These are phyloP conservation scores for Neodontobutis hainanensis DNA, from an alignment of 2,113 vertebrate genomes.

Conservation along the genomic window DNA sequence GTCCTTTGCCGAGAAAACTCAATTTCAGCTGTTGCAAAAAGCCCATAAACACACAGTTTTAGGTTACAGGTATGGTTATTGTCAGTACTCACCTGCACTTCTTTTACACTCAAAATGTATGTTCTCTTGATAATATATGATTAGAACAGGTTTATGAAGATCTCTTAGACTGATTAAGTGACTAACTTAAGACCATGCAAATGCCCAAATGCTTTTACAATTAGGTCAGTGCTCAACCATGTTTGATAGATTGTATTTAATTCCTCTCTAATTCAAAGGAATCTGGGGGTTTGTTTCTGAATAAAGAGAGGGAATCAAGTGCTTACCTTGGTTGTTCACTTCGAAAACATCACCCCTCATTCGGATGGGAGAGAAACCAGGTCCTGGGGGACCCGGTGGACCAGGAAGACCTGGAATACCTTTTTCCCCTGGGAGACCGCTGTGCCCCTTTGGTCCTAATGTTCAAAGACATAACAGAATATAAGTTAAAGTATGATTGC, in stretches of 20 bases:
- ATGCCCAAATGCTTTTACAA: constrained; percentile 32
- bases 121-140: too few species aligned
- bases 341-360: constrained; percentile 86
- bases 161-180: constrained; percentile 20
- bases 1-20: constrained; percentile 14
- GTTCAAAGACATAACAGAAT: not conserved
- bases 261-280: constrained; percentile 25
- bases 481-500: not conserved
- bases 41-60: constrained; percentile 15
- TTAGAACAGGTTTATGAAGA: not conserved
- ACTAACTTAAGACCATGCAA: constrained; percentile 28
- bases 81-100: constrained; percentile 37
- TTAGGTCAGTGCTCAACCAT: constrained; percentile 28
- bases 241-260: constrained; percentile 26
- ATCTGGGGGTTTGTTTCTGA: constrained; percentile 27
- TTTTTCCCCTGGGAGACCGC: constrained; percentile 82
- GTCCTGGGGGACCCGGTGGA: constrained; percentile 80
- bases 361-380: constrained; percentile 40
- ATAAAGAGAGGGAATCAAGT: not conserved
- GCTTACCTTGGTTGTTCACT: constrained; percentile 83
- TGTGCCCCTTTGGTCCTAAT: constrained; percentile 79
- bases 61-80: constrained; percentile 2
- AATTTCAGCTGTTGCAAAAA: constrained; percentile 4
- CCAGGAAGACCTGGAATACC: constrained; percentile 85
- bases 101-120: not conserved